Conservation (phyloP, 2,888 invertebrate genomes). For the Drosophila percnosoma region DNA sequence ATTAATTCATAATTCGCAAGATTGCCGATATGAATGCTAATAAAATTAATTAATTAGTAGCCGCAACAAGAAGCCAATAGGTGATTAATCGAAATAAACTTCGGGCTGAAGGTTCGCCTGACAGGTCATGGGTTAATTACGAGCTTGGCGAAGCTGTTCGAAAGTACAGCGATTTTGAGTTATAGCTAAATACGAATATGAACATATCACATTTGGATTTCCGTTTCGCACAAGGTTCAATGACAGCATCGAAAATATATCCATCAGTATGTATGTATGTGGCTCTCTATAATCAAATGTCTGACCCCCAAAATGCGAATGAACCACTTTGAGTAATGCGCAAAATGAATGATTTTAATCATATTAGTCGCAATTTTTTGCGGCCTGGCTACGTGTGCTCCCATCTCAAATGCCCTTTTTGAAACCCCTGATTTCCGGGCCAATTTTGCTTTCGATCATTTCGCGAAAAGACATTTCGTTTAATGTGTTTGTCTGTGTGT, state of each 20-base stretch:
- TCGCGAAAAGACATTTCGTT: constrained; percentile 39
- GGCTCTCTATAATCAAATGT: constrained; percentile 67
- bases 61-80: constrained; percentile 21
- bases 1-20: constrained; percentile 74
- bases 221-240: constrained; percentile 59
- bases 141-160: background rate
- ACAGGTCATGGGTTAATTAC: constrained; percentile 36
- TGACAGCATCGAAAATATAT: constrained; percentile 48
- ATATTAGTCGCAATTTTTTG: constrained; percentile 69
- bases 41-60: constrained; percentile 77
- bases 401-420: constrained; percentile 1
- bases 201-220: constrained; percentile 24
- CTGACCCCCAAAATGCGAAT: constrained; percentile 59
- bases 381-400: constrained; percentile 31
- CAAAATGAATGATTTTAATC: constrained; percentile 77
- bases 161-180: constrained; percentile 13
- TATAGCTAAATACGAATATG: background rate
- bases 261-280: background rate
- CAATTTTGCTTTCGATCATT: constrained; percentile 55
- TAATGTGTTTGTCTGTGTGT: constrained; percentile 7
- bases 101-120: constrained; percentile 20
- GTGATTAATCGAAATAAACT: constrained; percentile 59
- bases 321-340: constrained; percentile 54
- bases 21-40: constrained; percentile 60
- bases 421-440: constrained; percentile 28